Evolutionary conservation across 2,888 invertebrate genomes (phyloP).

Genomic region (Malthinus flaveolus): DNA sequence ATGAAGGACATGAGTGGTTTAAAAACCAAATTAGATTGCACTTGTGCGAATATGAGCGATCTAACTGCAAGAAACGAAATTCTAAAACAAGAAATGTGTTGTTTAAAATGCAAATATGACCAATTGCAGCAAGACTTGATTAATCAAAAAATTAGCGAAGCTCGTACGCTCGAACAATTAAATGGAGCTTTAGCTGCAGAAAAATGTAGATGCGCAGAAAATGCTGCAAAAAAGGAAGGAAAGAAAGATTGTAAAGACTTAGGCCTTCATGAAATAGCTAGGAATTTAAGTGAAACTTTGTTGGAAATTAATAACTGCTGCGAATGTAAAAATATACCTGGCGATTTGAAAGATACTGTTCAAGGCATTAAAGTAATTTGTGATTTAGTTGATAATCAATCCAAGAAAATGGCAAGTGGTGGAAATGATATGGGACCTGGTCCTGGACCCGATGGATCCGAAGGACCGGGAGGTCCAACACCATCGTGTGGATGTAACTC

Average conservation of each 20-base stretch:
- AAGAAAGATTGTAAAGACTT: slow-evolving; percentile 5
- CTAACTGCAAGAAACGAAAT: slow-evolving; percentile 42
- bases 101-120: slow-evolving; percentile 42
- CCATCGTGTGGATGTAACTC: background rate
- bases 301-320: slow-evolving; percentile 20
- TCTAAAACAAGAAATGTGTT: slow-evolving; percentile 42
- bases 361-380: slow-evolving; percentile 46
- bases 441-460: no score
- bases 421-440: background rate
- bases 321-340: slow-evolving; percentile 35
- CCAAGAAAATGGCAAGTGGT: background rate
- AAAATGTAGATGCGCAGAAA: background rate
- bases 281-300: slow-evolving; percentile 44
- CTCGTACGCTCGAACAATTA: slow-evolving; percentile 44
- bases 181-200: slow-evolving; percentile 17
- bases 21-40: slow-evolving; percentile 44
- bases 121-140: slow-evolving; percentile 50
- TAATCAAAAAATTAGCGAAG: slow-evolving; percentile 51
- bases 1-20: slow-evolving; percentile 42
- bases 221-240: background rate
- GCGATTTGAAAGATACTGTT: slow-evolving; percentile 44
- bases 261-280: slow-evolving; percentile 43
- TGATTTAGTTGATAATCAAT: slow-evolving; percentile 39
- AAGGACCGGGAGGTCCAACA: background rate
- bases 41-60: slow-evolving; percentile 43